A percentile compares a stretch with the other conserved stretches of the same genome.
phyloP scores from a whole-genome alignment of 2,113 vertebrate genomes.

The Indicator indicator region DNA sequence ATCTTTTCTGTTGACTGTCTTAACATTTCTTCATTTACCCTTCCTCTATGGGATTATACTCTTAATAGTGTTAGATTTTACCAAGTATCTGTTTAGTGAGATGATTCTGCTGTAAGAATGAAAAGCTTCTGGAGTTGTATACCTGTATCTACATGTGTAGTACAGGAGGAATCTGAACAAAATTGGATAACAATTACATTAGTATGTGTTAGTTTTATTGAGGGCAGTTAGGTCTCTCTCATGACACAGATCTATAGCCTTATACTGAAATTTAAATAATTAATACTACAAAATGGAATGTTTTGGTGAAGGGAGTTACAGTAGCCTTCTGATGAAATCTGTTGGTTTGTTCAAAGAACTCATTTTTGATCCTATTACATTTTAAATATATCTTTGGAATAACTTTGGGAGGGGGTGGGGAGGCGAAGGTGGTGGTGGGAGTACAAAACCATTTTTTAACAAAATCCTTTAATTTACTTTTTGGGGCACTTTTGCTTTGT shows the following conservation, averaged over 20 bases:
- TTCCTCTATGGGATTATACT: neutral
- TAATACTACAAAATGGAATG: neutral
- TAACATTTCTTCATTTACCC: neutral
- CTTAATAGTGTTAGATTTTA: neutral
- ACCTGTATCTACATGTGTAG: neutral
- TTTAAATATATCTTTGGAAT: neutral
- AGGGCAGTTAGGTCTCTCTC: neutral
- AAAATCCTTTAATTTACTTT: neutral
- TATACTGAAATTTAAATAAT: neutral
- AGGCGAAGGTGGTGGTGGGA: no score
- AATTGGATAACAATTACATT: neutral
- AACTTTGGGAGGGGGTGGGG: neutral
- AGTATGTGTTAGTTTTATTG: fast-evolving
- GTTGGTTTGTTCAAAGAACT: neutral
- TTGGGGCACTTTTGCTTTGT: neutral
- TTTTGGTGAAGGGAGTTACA: neutral
- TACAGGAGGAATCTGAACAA: neutral
- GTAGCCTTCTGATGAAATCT: neutral
- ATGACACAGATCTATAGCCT: neutral
- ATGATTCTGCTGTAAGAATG: neutral
- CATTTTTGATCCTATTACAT: neutral
- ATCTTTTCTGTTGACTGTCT: neutral
- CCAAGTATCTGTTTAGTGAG: neutral
- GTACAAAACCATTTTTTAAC: neutral
- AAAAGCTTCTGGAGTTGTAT: neutral